A percentile compares a stretch with the other conserved stretches of the same genome.
Evolutionary conservation across 2,113 vertebrate genomes (phyloP).

Genomic region (Cynopterus brachyotis): DNA sequence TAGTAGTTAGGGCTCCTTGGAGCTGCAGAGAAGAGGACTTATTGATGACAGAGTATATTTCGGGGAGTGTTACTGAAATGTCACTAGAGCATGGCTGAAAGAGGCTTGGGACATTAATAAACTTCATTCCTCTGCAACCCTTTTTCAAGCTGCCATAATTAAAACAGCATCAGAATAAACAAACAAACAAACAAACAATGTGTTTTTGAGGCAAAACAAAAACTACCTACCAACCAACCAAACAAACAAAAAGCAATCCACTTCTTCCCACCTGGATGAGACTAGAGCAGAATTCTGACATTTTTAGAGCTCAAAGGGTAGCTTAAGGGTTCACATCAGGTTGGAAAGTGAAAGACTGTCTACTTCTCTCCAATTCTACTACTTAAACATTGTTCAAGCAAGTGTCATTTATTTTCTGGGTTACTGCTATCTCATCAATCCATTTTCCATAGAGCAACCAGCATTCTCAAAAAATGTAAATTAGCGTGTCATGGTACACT

Average conservation of each 20-base stretch:
- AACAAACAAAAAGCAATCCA: background rate
- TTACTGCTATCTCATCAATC: background rate
- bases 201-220: background rate
- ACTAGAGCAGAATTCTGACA: background rate
- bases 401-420: background rate
- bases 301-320: background rate
- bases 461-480: background rate
- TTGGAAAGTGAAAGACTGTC: background rate
- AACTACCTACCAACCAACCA: background rate
- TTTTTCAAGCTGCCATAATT: background rate
- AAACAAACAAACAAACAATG: background rate
- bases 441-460: background rate
- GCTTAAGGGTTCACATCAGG: background rate
- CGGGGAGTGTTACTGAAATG: background rate
- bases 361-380: background rate
- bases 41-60: background rate
- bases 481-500: background rate
- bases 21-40: fast-evolving
- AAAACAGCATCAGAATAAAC: background rate
- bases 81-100: background rate
- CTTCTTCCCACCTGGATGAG: background rate
- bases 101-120: background rate
- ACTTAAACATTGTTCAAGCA: background rate
- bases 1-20: background rate
- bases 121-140: background rate